These are phyloP conservation scores for Alcedo quadribrachys DNA, from an alignment of 2,797 vertebrate genomes.

Conservation along the genomic window DNA sequence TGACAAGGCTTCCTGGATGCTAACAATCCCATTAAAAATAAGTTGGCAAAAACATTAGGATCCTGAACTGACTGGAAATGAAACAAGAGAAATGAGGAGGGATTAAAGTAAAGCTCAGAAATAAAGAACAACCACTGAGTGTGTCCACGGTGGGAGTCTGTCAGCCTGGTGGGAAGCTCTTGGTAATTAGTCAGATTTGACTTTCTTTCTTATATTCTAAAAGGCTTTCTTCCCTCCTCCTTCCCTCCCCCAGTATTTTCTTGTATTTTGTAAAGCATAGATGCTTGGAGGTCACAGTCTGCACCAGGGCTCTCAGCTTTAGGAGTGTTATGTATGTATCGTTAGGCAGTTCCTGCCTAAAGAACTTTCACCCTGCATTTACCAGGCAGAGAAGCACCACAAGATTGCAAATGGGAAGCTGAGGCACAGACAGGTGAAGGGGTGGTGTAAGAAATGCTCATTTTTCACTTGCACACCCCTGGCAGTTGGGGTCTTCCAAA, in stretches of 20 bases:
- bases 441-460: neutral
- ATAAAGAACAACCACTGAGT: slow-evolving; percentile 58
- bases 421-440: neutral
- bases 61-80: slow-evolving; percentile 58
- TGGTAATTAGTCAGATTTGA: slow-evolving; percentile 33
- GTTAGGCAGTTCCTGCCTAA: neutral
- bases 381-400: neutral
- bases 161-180: slow-evolving; percentile 29
- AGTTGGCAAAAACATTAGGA: slow-evolving; percentile 59
- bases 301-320: neutral
- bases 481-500: neutral
- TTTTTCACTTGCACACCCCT: neutral
- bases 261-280: neutral
- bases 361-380: neutral
- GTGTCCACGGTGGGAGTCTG: slow-evolving; percentile 27
- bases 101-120: slow-evolving; percentile 65
- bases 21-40: slow-evolving; percentile 71
- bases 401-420: neutral
- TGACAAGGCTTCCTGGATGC: slow-evolving; percentile 65
- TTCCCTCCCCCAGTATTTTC: neutral
- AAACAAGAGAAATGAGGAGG: slow-evolving; percentile 65
- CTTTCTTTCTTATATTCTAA: neutral
- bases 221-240: neutral
- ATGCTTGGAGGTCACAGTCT: neutral
- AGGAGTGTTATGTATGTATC: neutral